Base-by-base conservation (phyloP, 2,888 invertebrate species). In the Pheosia gnoma region DNA sequence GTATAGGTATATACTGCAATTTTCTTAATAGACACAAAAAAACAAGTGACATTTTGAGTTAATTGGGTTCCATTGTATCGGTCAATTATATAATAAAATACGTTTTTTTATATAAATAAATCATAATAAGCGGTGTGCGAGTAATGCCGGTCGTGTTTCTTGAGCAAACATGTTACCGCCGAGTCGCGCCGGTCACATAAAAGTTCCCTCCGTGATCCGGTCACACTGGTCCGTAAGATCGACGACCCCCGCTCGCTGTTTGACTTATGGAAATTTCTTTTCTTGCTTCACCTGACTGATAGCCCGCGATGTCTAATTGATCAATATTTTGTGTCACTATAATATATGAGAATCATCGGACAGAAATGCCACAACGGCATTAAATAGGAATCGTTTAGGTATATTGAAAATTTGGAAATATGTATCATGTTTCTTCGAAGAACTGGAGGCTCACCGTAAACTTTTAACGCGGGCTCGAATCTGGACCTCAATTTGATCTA, bases 221-320 rank as follows among this genome's bases (percentile, higher is more conserved):
- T 92, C 90, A 64, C 86, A 86, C 92, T 84, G 88, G 89, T 91
- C 86, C 71, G 84, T 75, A 81, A 88, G 92, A 89, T 84, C 93
- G 88, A 89, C 86, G 93, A 93, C 91, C 93, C 84, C 88, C 71
- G 79, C 78, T 84, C 81, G 88, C 86, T 75, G 88, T 88, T 91
- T 91, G 90, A 89, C 91, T 91, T 93, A 92, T 93, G 91, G 89
- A 91, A 91, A 91, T 91, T 82, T 85, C 81, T 89, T 89, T 88
- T 89, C 88, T 87, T 86, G 84, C 84, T 75, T 78, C 85, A 86
- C 78, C 81, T 83, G 80, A 83, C 83, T 84, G 81, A 86, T 85
- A 83, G 83, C 75, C 75, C 81, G 78, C 75, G 75, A 76, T 70
- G 73, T 66, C 77, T 81, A 80, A 82, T 83, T 81, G 74, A 82